Conservation (phyloP, 2,113 vertebrate genomes). For the Acrocephalus arundinaceus region DNA sequence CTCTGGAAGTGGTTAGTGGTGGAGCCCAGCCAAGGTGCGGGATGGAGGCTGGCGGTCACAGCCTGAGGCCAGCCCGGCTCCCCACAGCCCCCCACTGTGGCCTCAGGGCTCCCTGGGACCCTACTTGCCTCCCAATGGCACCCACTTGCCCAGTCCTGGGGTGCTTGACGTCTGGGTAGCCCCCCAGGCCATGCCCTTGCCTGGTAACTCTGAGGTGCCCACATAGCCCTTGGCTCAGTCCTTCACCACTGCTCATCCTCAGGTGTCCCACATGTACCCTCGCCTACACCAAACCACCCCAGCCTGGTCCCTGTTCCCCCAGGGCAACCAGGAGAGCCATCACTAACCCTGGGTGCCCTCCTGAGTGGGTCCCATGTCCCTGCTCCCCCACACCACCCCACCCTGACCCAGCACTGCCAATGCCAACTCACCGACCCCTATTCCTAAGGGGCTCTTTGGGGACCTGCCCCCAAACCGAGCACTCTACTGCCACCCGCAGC, state of each 20-base stretch:
- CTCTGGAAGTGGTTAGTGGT: conserved; percentile 46
- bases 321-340: not conserved
- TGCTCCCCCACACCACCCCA: not conserved
- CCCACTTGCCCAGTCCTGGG: too few species aligned
- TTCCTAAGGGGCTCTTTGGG: not conserved
- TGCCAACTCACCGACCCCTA: not conserved
- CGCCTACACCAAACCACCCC: too few species aligned
- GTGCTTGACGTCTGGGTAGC: not conserved
- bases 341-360: not conserved
- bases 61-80: not conserved
- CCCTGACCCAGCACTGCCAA: accelerated
- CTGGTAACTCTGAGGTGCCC: not conserved
- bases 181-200: not conserved
- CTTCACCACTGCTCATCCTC: not conserved
- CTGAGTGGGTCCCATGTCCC: accelerated
- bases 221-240: not conserved
- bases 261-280: accelerated
- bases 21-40: conserved; percentile 8
- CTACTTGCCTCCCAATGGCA: not conserved
- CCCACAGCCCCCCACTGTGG: not conserved
- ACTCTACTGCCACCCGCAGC: accelerated
- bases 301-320: not conserved
- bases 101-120: not conserved
- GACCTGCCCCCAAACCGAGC: accelerated
- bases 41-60: not conserved